Percentiles rank a stretch among this genome's conserved stretches.
phyloP scores from a whole-genome alignment of 1,140 invertebrate species.

The Megalonaias nervosa region DNA sequence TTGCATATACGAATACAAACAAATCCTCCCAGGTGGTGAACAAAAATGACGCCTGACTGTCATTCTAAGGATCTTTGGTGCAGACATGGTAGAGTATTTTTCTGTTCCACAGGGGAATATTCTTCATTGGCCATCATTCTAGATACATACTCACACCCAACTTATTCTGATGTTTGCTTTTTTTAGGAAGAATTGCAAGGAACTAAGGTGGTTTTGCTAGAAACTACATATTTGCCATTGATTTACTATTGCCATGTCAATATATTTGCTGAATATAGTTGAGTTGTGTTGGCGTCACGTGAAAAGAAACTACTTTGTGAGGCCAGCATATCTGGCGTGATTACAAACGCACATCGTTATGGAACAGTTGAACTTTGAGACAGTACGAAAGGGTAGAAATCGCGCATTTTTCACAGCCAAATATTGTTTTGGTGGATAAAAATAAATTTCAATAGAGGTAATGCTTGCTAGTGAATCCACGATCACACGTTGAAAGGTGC shows the following conservation, averaged over 20 bases:
- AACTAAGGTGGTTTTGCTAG: constrained; percentile 42
- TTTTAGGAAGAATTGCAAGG: constrained; percentile 49
- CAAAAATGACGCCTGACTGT: constrained; percentile 44
- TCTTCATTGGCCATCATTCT: constrained; percentile 52
- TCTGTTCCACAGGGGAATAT: constrained; percentile 57
- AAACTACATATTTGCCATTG: constrained; percentile 56
- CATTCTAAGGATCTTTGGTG: constrained; percentile 43
- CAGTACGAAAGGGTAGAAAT: too few relatives aligned
- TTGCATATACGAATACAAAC: constrained; percentile 50
- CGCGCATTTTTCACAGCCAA: too few relatives aligned
- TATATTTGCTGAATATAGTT: constrained; percentile 41
- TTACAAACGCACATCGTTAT: too few relatives aligned
- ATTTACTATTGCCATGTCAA: constrained; percentile 34
- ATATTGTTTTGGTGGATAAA: too few relatives aligned
- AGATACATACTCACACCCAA: constrained; percentile 63
- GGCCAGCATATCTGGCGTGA: constrained; percentile 4
- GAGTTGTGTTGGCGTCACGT: constrained; percentile 46
- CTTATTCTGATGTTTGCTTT: constrained; percentile 58
- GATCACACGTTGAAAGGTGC: too few relatives aligned
- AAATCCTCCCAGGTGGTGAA: constrained; percentile 19
- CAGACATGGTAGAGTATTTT: constrained; percentile 45
- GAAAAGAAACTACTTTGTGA: constrained; percentile 16
- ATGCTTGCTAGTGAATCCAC: too few relatives aligned
- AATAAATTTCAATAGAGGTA: too few relatives aligned
- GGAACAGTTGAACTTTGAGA: too few relatives aligned